phyloP scores from a whole-genome alignment of 2,797 vertebrate species.

The Helicolenus hilgendorfi region DNA sequence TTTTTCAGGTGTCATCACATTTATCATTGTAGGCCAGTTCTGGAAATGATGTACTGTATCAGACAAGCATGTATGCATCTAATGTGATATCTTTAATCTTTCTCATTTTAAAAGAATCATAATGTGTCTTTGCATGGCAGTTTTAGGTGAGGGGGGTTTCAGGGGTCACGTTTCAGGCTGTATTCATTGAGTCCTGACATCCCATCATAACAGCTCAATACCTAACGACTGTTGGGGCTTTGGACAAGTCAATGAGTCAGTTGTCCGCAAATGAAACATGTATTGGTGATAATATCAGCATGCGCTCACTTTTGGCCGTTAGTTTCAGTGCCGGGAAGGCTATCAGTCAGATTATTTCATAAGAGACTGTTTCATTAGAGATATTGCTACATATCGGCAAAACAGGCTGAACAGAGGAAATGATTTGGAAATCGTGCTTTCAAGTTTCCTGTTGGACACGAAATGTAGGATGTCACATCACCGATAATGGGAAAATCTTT shows the following conservation, averaged over 20 bases:
- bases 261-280: slow-evolving; percentile 2
- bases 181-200: slow-evolving; percentile 21
- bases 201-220: slow-evolving; percentile 30
- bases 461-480: slow-evolving; percentile 36
- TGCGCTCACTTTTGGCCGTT: slow-evolving; percentile 52
- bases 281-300: slow-evolving; percentile 17
- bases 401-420: slow-evolving; percentile 75
- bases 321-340: slow-evolving; percentile 40
- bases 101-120: neutral
- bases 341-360: slow-evolving; percentile 67
- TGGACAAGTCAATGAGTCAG: slow-evolving; percentile 15
- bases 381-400: slow-evolving; percentile 67
- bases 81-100: neutral
- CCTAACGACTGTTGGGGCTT: neutral
- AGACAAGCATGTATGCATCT: neutral
- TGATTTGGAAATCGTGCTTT: slow-evolving; percentile 80
- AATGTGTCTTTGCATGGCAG: neutral
- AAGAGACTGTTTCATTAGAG: slow-evolving; percentile 70
- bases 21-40: neutral
- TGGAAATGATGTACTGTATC: neutral
- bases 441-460: slow-evolving; percentile 75
- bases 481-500: slow-evolving; percentile 21
- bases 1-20: neutral
- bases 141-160: neutral
- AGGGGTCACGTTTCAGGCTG: slow-evolving; percentile 19